Evolutionary conservation across 1,140 invertebrate genomes (phyloP), one percentile per base, ranked within the genome.

Genomic region (Zelostemma sp.): DNA sequence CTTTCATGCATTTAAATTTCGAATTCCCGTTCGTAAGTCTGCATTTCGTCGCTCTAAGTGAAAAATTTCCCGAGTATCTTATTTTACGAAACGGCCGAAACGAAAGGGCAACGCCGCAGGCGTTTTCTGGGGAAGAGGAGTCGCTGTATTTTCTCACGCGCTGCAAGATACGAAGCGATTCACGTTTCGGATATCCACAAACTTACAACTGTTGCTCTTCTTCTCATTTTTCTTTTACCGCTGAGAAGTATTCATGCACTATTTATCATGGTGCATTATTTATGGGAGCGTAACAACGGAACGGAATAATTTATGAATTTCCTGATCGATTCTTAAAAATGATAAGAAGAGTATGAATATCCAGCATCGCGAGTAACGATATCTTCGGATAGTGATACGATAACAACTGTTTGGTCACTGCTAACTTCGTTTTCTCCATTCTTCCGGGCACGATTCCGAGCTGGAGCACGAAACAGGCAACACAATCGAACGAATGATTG

Each of bases 401-500:
- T 53, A 18, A 54, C 41, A 54, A 35, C 38, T 11, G 40, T 54
- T 54, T 43, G 12, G 38, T n/a, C 17, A 12, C 31, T 41, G 43
- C 31, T 33, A 15, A 21, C 35, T 54, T 43, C 14, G 31, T 45
- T 46, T 19, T 56, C 46, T 19, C 46, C 16, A 46, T 56, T 48
- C 38, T 38, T 43, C 35, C 28, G 9, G 15, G 17, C 18, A 49
- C 33, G 17, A 33, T 58, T 58, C 33, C 9, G 40, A 19, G 33
- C 55, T 25, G 1, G 45, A 48, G 55, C 47, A 25, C 47, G 33
- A 35, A 48, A 16, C 31, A 21, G 17, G 31, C 28, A 19, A 28
- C 35, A 64, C 64, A 55, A 64, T 65, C 68, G 60, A 58, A 56
- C 57, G 56, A 63, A 69, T 57, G 61, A 56, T 63, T 67, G 62